Base-by-base conservation (phyloP, 1,140 invertebrate genomes). In the Drosophila tsacasi region DNA sequence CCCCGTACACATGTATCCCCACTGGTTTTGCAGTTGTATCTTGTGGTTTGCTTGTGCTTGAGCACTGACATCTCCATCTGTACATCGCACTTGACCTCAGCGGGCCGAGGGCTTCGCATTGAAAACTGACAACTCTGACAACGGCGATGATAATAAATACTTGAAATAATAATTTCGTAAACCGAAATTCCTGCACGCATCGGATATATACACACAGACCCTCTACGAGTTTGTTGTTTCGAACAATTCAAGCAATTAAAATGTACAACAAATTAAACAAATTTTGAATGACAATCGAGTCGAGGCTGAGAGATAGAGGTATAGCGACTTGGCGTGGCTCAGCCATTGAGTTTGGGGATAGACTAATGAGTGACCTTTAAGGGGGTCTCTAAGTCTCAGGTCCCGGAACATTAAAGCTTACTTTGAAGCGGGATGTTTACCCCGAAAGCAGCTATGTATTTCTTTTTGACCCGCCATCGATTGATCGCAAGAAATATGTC, bases 251-350 rank as follows among this genome's bases (percentile, higher is more conserved):
- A 89, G 76, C 81, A 89, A 87, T 87, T 87, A 76, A 87, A 83
- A 89, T 89, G 80, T 86, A 67, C 83, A 67, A 77, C 67, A 83
- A 79, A 83, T 83, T 83, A 80, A 83, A 83, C 60, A 83, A 83
- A 54, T 68, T 73, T 79, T 90, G 84, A 90, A 81, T 90, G 84
- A 89, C 84, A 87, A 79, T 68, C 55, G 72, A 66, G 73, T 76
- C 63, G 63, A 76, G 57, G 75, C 57, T 73, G 54, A 37, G 67
- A 23, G 21, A 72, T 39, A 72, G 46, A 73, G 69, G 49, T 72
- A 73, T 42, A 49, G 59, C 23, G 30, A 21, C 30, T 27, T 67
- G 27, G 47, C 65, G 32, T 47, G 57, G 60, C 65, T 62, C 35
- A n/a, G 57, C 32, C 44, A 47, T 37, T 63, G 30, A 21, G 23